phyloP scores from a whole-genome alignment of 2,797 vertebrate species.

The Phataginus tetradactyla region DNA sequence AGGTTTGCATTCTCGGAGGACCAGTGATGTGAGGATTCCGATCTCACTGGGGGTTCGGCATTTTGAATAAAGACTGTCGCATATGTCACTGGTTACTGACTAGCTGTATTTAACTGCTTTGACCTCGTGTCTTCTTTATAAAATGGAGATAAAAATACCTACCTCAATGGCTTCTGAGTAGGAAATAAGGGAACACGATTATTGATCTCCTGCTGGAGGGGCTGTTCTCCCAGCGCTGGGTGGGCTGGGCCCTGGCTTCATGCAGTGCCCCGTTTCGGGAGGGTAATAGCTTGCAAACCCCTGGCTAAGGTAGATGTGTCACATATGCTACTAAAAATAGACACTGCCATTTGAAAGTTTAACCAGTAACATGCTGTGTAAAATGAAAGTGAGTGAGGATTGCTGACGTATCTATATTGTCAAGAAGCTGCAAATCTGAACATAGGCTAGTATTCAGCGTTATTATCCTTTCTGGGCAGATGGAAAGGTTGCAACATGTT shows the following conservation, averaged over 20 bases:
- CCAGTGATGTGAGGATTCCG: background rate
- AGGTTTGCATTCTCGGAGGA: background rate
- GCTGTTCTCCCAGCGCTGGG: background rate
- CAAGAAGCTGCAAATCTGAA: constrained; percentile 17
- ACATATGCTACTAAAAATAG: background rate
- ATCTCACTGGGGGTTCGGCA: background rate
- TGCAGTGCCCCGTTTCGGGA: fast-evolving
- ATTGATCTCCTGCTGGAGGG: background rate
- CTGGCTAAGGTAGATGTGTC: background rate
- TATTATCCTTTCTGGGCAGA: background rate
- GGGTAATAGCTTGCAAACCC: background rate
- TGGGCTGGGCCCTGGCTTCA: background rate
- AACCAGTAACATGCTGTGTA: background rate
- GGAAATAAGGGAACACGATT: background rate
- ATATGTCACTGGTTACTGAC: background rate
- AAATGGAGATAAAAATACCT: background rate
- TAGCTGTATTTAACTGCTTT: background rate
- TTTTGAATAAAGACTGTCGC: background rate
- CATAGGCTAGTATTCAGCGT: background rate
- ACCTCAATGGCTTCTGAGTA: background rate
- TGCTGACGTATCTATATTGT: background rate
- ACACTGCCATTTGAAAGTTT: background rate
- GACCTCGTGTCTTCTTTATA: background rate
- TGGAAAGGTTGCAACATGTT: background rate
- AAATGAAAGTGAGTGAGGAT: background rate